phyloP scores from a whole-genome alignment of 2,888 invertebrate genomes.

The Tachina lurida region DNA sequence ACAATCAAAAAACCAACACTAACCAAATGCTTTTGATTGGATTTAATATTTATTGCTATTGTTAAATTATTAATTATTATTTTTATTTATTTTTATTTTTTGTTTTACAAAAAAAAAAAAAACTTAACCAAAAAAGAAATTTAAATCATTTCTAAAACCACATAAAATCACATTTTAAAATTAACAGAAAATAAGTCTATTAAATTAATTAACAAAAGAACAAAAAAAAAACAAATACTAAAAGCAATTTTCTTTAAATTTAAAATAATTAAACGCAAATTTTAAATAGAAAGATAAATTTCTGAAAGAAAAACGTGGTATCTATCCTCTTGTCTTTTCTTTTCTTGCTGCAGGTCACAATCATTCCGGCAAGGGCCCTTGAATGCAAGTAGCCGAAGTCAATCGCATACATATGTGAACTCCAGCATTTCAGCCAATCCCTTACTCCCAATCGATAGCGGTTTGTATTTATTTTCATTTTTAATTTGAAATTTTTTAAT shows the following conservation, averaged over 20 bases:
- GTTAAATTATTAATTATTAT: neutral
- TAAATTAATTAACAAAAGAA: constrained; percentile 41
- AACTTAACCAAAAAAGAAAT: neutral
- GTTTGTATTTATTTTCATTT: constrained; percentile 83
- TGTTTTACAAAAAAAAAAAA: constrained; percentile 3
- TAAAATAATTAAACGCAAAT: constrained; percentile 66
- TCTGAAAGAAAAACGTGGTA: constrained; percentile 79
- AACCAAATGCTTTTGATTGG: neutral
- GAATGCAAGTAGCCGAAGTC: constrained; percentile 84
- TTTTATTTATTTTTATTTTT: neutral
- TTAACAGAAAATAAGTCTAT: constrained; percentile 54
- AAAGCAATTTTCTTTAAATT: constrained; percentile 55
- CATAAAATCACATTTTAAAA: constrained; percentile 57
- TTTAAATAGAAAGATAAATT: constrained; percentile 68
- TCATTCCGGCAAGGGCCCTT: constrained; percentile 91
- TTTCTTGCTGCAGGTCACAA: constrained; percentile 90
- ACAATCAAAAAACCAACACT: neutral
- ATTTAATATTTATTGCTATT: neutral
- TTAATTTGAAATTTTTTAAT: constrained; percentile 75
- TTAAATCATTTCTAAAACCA: constrained; percentile 33
- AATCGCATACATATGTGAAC: constrained; percentile 88
- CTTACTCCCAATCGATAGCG: constrained; percentile 94
- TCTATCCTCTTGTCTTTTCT: constrained; percentile 83
- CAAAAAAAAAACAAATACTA: constrained; percentile 36
- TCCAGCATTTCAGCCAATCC: constrained; percentile 96